Evolutionary conservation across 2,888 invertebrate genomes (phyloP), one percentile per base, ranked within the genome.

Genomic region (Ophion slaviceki): DNA sequence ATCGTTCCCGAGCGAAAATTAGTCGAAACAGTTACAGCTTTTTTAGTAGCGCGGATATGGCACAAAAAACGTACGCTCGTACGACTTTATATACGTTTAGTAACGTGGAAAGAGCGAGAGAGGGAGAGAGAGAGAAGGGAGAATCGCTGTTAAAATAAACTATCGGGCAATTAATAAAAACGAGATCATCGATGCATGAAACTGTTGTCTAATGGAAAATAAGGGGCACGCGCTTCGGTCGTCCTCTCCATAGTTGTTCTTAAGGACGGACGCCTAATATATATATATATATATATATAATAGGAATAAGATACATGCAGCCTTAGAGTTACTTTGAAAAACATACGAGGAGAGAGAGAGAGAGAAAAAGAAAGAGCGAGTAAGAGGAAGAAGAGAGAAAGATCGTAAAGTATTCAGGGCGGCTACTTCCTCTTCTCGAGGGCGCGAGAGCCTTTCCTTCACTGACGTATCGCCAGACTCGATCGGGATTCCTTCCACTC

Each of bases 401-500:
- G 77, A 67, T 85, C 74, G 78, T 82, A 82, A 78, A 85, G 53
- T 70, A 57, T 64, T 68, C 81, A 74, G 84, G 78, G 78, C 70
- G 82, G 62, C 67, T 59, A 59, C 68, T 81, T 82, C 81, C 70
- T 81, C 74, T 74, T 78, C 78, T 82, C 20, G 75, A 61, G 24
- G 64, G 78, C 70, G 85, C 84, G 80, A 57, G 53, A 36, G 57
- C 68, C 68, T 74, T 36, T 32, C 32, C 32, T 32, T 4, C 53
- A 53, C 32, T 74, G 78, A 83, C 78, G 45, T 78, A 81, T 85
- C 84, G 74, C 77, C 57, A 81, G 62, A 78, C 68, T 70, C 66
- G 84, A 84, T 84, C 80, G 77, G 77, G 72, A 84, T 84, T 84
- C 80, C 84, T 82, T 77, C 80, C 6, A 80, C 71, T 77, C 84